These are phyloP conservation scores for Brachylomia viminalis DNA, from an alignment of 2,888 invertebrate species.

Conservation along the genomic window DNA sequence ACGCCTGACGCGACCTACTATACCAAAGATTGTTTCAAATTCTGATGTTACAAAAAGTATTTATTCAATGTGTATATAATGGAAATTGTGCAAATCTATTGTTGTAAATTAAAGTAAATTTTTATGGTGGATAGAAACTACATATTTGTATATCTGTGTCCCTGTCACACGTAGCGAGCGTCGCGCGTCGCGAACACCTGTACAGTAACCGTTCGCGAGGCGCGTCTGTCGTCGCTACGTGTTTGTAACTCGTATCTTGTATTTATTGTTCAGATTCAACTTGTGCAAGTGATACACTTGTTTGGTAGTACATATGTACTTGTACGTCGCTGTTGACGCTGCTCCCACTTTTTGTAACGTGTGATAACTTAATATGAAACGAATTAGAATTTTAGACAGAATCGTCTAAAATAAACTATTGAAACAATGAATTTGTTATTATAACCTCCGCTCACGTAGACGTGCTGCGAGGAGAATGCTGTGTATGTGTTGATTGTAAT, in stretches of 20 bases:
- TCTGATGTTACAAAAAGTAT: slow-evolving; percentile 72
- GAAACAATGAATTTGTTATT: slow-evolving; percentile 63
- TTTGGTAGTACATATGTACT: slow-evolving; percentile 50
- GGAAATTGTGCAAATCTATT: slow-evolving; percentile 67
- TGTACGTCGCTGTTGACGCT: slow-evolving; percentile 48
- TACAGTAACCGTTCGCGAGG: neutral
- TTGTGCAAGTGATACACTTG: slow-evolving; percentile 42
- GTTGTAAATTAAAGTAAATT: slow-evolving; percentile 64
- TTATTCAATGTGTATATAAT: slow-evolving; percentile 71
- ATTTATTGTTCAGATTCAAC: slow-evolving; percentile 28
- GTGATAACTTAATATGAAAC: slow-evolving; percentile 69
- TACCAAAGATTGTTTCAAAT: slow-evolving; percentile 79
- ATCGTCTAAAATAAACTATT: slow-evolving; percentile 54
- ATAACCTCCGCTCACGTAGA: slow-evolving; percentile 43
- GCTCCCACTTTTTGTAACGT: slow-evolving; percentile 65
- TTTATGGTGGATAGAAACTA: slow-evolving; percentile 65
- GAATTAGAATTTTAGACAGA: slow-evolving; percentile 64
- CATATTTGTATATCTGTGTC: slow-evolving; percentile 65
- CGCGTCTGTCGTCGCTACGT: slow-evolving; percentile 19
- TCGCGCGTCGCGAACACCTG: neutral
- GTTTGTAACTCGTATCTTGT: slow-evolving; percentile 23
- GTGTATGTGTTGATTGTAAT: slow-evolving; percentile 62
- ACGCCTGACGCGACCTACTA: slow-evolving; percentile 66
- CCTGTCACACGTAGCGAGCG: slow-evolving; percentile 15
- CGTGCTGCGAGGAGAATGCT: slow-evolving; percentile 50